A percentile compares a stretch with the other conserved stretches of the same genome.
Evolutionary conservation across 2,888 invertebrate species (phyloP).

Genomic region (Xestobium rufovillosum): DNA sequence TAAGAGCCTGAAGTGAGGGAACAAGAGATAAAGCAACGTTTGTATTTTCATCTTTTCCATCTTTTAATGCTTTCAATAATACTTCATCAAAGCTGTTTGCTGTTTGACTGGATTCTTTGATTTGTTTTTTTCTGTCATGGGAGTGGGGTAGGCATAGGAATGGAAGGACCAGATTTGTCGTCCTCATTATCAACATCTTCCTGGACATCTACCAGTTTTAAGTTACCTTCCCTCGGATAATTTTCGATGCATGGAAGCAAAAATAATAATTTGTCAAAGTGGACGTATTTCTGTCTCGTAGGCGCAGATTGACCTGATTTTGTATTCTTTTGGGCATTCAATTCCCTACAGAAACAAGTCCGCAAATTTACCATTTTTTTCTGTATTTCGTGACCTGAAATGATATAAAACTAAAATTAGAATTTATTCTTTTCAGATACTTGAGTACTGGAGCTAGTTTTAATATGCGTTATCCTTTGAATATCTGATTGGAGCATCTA

Average conservation of each 20-base stretch:
- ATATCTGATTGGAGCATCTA: constrained; percentile 27
- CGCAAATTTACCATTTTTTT: constrained; percentile 20
- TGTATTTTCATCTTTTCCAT: constrained; percentile 14
- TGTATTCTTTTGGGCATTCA: constrained; percentile 22
- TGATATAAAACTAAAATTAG: constrained; percentile 5
- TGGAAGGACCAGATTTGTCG: constrained; percentile 17
- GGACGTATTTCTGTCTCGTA: constrained; percentile 25
- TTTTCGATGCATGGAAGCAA: constrained; percentile 23
- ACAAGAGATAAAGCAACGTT: constrained; percentile 17
- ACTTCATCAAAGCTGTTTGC: constrained; percentile 15
- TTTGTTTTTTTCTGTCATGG: constrained; percentile 30
- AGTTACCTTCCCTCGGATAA: constrained; percentile 16
- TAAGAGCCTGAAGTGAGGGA: constrained; percentile 13
- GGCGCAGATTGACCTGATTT: constrained; percentile 23
- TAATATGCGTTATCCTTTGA: constrained; percentile 26
- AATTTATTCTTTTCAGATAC: constrained; percentile 22
- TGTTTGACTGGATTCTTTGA: constrained; percentile 13
- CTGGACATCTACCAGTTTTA: constrained; percentile 12
- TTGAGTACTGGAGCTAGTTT: constrained; percentile 27
- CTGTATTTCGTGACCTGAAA: constrained; percentile 22
- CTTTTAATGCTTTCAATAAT: constrained; percentile 15
- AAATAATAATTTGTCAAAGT: constrained; percentile 24
- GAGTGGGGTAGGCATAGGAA: constrained; percentile 10
- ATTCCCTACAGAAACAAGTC: constrained; percentile 23
- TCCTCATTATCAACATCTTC: constrained; percentile 14